Percentiles rank a stretch among this genome's conserved stretches.
These are phyloP conservation scores for Psilanteris sp. DNA, from an alignment of 1,140 invertebrate genomes.

Conservation along the genomic window DNA sequence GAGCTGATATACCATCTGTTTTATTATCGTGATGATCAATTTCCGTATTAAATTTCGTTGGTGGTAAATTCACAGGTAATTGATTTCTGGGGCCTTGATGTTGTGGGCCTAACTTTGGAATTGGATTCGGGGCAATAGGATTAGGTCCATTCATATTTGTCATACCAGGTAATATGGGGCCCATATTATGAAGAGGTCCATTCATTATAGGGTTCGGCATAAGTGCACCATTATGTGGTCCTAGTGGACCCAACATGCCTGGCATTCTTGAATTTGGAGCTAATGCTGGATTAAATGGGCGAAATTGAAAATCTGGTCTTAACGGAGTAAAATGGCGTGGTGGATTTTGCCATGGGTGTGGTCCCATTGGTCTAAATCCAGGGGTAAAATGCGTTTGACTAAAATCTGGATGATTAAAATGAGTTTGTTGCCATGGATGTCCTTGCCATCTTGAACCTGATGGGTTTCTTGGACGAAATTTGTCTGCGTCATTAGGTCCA, in stretches of 20 bases:
- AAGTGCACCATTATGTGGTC: slow-evolving; percentile 72
- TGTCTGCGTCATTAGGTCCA: slow-evolving; percentile 38
- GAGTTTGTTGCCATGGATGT: slow-evolving; percentile 74
- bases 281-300: slow-evolving; percentile 72
- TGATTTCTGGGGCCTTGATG: slow-evolving; percentile 52
- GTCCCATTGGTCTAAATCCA: slow-evolving; percentile 72
- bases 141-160: slow-evolving; percentile 68
- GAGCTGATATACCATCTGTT: too few relatives aligned
- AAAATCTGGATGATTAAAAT: slow-evolving; percentile 72
- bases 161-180: slow-evolving; percentile 64
- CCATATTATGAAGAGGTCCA: slow-evolving; percentile 64
- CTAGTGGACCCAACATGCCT: slow-evolving; percentile 72
- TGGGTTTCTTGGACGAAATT: slow-evolving; percentile 65
- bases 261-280: slow-evolving; percentile 70
- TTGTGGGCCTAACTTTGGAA: slow-evolving; percentile 38
- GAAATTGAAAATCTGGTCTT: slow-evolving; percentile 74
- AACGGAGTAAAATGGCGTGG: slow-evolving; percentile 72
- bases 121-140: too few relatives aligned
- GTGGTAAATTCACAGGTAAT: slow-evolving; percentile 50
- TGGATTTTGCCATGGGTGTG: slow-evolving; percentile 74
- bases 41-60: slow-evolving; percentile 29
- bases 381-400: slow-evolving; percentile 69
- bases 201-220: slow-evolving; percentile 70
- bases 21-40: neutral
- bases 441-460: slow-evolving; percentile 74